These are phyloP conservation scores for Achroia grisella DNA, from an alignment of 1,140 invertebrate species.

Conservation along the genomic window DNA sequence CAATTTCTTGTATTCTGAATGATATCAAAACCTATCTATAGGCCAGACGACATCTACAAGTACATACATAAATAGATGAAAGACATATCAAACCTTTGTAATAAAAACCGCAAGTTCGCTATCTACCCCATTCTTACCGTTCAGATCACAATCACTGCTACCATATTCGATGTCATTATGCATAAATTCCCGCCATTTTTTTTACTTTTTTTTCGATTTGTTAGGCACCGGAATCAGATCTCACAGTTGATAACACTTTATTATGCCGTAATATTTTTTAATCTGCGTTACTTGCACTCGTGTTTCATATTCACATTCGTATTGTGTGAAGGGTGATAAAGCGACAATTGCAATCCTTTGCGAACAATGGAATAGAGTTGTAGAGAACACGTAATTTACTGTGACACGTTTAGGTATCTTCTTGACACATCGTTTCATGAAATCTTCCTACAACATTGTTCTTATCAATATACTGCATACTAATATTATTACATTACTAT, in stretches of 20 bases:
- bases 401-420: not conserved
- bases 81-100: too few relatives aligned
- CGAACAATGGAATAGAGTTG: conserved; percentile 26
- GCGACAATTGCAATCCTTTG: conserved; percentile 20
- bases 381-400: conserved; percentile 5
- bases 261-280: conserved; percentile 70
- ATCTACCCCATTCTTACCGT: too few relatives aligned
- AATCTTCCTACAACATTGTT: too few relatives aligned
- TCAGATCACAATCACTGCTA: conserved; percentile 65
- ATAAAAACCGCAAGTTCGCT: conserved; percentile 53
- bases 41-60: too few relatives aligned
- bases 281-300: conserved; percentile 43
- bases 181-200: conserved; percentile 64
- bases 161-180: conserved; percentile 66
- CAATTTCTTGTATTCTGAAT: too few relatives aligned
- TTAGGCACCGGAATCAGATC: conserved; percentile 65
- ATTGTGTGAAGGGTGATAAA: conserved; percentile 17
- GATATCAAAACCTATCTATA: too few relatives aligned
- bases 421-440: too few relatives aligned
- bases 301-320: conserved; percentile 31
- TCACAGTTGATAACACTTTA: conserved; percentile 67
- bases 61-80: too few relatives aligned
- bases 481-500: too few relatives aligned
- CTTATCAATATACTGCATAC: too few relatives aligned
- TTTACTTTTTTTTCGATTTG: conserved; percentile 67